These are phyloP conservation scores for Caracal caracal DNA, from an alignment of 2,113 vertebrate species.

Conservation along the genomic window DNA sequence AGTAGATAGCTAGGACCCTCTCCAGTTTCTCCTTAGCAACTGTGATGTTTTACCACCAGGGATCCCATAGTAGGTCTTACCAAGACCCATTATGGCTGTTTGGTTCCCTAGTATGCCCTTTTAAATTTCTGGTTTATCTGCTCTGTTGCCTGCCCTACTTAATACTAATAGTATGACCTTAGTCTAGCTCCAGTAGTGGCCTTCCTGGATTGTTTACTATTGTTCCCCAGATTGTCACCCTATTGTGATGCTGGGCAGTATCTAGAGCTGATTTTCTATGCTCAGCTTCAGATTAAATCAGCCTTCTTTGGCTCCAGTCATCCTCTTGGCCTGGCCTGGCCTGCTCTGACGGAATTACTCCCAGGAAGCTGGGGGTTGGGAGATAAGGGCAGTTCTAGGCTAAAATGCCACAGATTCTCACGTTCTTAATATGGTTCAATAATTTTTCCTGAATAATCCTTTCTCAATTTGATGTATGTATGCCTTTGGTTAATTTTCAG, in stretches of 20 bases:
- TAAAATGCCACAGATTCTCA: not conserved
- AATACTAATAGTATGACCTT: not conserved
- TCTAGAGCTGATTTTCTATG: not conserved
- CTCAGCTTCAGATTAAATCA: constrained; percentile 29
- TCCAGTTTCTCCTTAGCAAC: not conserved
- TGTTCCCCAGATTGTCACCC: not conserved
- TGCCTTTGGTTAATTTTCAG: constrained; percentile 41
- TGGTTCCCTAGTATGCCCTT: constrained; percentile 3
- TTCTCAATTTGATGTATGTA: constrained; percentile 8
- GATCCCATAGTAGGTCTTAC: not conserved
- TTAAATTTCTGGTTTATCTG: not conserved
- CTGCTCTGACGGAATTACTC: not conserved
- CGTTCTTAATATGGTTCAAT: constrained; percentile 17
- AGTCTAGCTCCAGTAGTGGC: not conserved
- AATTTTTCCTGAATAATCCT: constrained; percentile 18
- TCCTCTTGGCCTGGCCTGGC: not conserved
- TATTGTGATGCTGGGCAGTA: not conserved
- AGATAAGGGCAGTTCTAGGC: not conserved
- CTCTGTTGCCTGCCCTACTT: not conserved
- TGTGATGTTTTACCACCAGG: not conserved
- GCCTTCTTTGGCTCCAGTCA: not conserved
- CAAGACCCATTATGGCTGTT: not conserved
- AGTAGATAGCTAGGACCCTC: not conserved
- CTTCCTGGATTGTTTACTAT: constrained; percentile 16
- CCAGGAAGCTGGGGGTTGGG: not conserved